These are phyloP conservation scores for Addax nasomaculatus DNA, from an alignment of 2,113 vertebrate genomes.

Conservation along the genomic window DNA sequence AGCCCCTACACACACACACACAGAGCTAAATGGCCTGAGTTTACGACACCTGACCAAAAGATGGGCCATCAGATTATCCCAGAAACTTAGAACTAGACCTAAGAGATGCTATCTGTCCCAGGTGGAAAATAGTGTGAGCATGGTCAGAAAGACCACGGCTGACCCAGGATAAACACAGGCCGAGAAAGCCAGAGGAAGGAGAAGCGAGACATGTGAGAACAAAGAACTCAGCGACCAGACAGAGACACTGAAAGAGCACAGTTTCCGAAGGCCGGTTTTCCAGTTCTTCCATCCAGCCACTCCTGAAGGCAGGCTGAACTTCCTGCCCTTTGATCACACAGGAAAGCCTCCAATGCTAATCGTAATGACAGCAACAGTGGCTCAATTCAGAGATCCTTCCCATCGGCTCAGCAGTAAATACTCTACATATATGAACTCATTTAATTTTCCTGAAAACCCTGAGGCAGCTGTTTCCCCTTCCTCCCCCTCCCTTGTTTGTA, in stretches of 20 bases:
- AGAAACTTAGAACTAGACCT: neutral
- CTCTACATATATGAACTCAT: neutral
- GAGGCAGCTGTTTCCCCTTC: neutral
- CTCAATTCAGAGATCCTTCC: neutral
- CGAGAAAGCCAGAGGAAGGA: neutral
- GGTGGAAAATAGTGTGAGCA: neutral
- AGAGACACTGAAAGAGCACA: neutral
- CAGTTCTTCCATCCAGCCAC: neutral
- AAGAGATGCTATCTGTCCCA: neutral
- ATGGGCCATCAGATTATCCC: neutral
- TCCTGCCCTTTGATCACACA: neutral
- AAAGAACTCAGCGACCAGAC: neutral
- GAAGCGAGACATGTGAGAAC: neutral
- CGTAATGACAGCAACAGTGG: fast-evolving
- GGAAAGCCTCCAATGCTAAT: fast-evolving
- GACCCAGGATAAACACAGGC: neutral
- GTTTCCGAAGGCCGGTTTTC: fast-evolving
- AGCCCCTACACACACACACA: neutral
- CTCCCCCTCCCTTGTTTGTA: too few relatives aligned
- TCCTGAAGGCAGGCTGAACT: neutral
- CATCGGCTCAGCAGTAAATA: neutral
- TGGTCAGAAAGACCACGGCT: neutral
- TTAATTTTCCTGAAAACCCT: neutral
- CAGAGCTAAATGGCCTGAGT: too few relatives aligned
- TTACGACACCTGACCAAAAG: too few relatives aligned